phyloP scores from a whole-genome alignment of 2,797 vertebrate species.

The Eutrigla gurnardus region DNA sequence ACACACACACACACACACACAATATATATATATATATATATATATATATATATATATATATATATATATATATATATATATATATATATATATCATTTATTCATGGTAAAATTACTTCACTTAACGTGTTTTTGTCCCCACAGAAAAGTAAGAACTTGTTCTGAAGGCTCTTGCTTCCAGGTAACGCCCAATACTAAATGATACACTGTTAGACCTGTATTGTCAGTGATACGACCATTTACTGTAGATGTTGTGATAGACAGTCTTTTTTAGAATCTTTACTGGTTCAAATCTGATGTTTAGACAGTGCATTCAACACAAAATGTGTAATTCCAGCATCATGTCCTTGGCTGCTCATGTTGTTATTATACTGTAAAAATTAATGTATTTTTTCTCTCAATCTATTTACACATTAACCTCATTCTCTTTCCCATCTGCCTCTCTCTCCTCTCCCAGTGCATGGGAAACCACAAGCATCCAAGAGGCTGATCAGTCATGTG shows the following conservation, averaged over 20 bases:
- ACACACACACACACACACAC: no score
- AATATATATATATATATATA: no score
- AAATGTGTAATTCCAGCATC: conserved; percentile 4
- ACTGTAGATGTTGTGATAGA: background rate
- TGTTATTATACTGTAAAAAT: conserved; percentile 6
- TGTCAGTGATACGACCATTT: background rate
- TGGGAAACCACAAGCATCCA: conserved; percentile 90
- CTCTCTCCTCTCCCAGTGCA: conserved; percentile 75
- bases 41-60: background rate
- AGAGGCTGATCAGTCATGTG: conserved; percentile 92
- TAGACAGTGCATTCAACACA: background rate
- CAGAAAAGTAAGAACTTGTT: conserved; percentile 89
- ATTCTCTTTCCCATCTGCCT: conserved; percentile 4
- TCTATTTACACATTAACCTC: conserved; percentile 6
- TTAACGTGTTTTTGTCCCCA: conserved; percentile 59
- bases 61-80: no score
- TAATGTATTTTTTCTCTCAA: background rate
- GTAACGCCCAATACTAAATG: conserved; percentile 60
- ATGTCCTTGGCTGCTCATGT: background rate
- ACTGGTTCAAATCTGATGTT: background rate
- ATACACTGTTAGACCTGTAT: background rate
- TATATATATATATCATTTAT: background rate
- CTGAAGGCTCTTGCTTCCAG: conserved; percentile 82
- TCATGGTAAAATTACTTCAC: conserved; percentile 30
- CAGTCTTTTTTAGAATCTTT: background rate